Conservation (phyloP, 2,888 invertebrate species). For the Drosophila borealis region DNA sequence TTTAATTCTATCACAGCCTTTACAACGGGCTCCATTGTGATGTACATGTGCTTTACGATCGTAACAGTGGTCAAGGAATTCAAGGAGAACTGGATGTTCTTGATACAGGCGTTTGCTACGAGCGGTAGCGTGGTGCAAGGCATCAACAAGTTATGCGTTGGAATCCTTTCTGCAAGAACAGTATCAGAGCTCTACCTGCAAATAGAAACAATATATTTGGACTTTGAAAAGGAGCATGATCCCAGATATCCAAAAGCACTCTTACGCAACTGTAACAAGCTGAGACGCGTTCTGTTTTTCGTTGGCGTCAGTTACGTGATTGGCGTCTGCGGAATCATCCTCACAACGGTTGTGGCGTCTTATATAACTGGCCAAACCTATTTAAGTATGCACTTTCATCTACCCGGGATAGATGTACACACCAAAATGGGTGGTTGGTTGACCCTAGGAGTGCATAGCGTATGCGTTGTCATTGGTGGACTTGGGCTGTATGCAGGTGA, state of each 20-base stretch:
- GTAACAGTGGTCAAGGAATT: conserved; percentile 40
- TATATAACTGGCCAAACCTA: conserved; percentile 24
- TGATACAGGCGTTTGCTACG: conserved; percentile 55
- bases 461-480: conserved; percentile 35
- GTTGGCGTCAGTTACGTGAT: conserved; percentile 29
- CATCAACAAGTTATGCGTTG: conserved; percentile 45
- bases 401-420: conserved; percentile 57
- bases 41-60: conserved; percentile 42
- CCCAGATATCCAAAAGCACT: conserved; percentile 30
- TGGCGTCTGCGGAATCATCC: conserved; percentile 12
- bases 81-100: conserved; percentile 46
- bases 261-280: conserved; percentile 14
- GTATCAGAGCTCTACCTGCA: conserved; percentile 22
- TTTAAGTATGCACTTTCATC: conserved; percentile 58
- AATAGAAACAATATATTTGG: conserved; percentile 38
- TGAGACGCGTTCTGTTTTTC: conserved; percentile 13
- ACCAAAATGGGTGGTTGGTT: conserved; percentile 48
- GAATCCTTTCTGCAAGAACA: conserved; percentile 8
- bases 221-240: conserved; percentile 41
- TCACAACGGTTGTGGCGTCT: conserved; percentile 20
- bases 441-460: conserved; percentile 47
- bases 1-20: conserved; percentile 31
- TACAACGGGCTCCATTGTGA: conserved; percentile 3
- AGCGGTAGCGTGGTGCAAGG: conserved; percentile 61
- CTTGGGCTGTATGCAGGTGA: conserved; percentile 68